Evolutionary conservation across 2,113 vertebrate genomes (phyloP).

Genomic region (Tragelaphus strepsiceros): DNA sequence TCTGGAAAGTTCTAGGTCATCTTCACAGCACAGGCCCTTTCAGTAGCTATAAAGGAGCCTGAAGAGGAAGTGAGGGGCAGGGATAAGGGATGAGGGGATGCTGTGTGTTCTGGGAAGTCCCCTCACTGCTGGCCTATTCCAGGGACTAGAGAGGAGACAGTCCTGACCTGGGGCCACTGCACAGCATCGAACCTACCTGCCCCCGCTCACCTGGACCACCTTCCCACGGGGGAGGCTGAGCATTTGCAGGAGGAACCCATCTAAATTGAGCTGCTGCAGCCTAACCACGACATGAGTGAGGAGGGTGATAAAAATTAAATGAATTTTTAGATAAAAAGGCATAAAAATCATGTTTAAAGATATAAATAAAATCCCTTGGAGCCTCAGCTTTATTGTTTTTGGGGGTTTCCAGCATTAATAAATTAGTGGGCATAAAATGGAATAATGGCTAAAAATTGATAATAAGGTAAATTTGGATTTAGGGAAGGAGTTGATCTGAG

Average conservation of each 20-base stretch:
- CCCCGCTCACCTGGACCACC: background rate
- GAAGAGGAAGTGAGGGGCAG: background rate
- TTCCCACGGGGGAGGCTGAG: rapidly evolving
- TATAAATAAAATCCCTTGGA: slow-evolving; percentile 68
- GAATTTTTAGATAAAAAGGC: slow-evolving; percentile 72
- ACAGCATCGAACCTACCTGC: rapidly evolving
- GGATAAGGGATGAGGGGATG: background rate
- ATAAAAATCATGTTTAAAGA: slow-evolving; percentile 60
- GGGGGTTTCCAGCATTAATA: slow-evolving; percentile 67
- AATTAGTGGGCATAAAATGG: slow-evolving; percentile 48
- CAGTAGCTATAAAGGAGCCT: background rate
- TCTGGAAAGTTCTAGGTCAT: background rate
- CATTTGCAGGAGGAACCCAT: background rate
- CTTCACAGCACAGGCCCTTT: background rate
- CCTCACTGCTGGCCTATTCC: background rate
- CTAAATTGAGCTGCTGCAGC: background rate
- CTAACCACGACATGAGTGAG: slow-evolving; percentile 26
- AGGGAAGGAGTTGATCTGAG: background rate
- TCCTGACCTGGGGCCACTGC: rapidly evolving
- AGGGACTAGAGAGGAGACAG: background rate
- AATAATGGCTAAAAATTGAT: slow-evolving; percentile 5
- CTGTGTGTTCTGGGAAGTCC: rapidly evolving
- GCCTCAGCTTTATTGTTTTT: slow-evolving; percentile 47
- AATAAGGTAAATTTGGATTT: background rate
- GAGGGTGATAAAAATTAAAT: slow-evolving; percentile 68